Percentiles rank a stretch among this genome's conserved stretches.
These are phyloP conservation scores for Brotula barbata DNA, from an alignment of 2,797 vertebrate genomes.

Conservation along the genomic window DNA sequence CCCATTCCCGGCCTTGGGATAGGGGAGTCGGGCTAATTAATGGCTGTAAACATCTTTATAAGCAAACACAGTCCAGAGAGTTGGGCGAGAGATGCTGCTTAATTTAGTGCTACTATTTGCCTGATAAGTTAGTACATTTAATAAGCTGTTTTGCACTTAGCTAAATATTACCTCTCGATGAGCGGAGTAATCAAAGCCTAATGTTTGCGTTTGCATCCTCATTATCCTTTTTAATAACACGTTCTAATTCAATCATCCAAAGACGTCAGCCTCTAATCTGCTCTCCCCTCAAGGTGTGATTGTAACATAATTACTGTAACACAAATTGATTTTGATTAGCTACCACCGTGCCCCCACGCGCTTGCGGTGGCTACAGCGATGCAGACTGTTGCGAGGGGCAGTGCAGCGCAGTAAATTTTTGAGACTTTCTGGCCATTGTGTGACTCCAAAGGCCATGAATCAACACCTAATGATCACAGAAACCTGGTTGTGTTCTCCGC, in stretches of 20 bases:
- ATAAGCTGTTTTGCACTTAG: conserved; percentile 69
- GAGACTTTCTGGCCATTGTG: background rate
- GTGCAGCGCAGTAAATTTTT: background rate
- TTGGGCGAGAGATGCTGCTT: conserved; percentile 48
- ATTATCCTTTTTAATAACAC: conserved; percentile 79
- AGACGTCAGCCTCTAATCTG: conserved; percentile 67
- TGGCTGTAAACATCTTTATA: conserved; percentile 49
- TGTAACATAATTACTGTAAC: conserved; percentile 57
- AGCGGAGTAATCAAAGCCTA: conserved; percentile 71
- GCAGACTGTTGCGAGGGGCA: background rate
- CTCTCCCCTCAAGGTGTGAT: conserved; percentile 65
- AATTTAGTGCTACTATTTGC: conserved; percentile 65
- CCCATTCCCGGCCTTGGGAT: conserved; percentile 20
- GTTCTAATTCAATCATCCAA: conserved; percentile 75
- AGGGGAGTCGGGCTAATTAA: conserved; percentile 59
- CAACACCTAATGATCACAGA: background rate
- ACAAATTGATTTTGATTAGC: conserved; percentile 71
- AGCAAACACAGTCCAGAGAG: conserved; percentile 54
- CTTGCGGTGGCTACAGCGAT: too few relatives aligned
- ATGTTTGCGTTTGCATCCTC: conserved; percentile 73
- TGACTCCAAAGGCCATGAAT: background rate
- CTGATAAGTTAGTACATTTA: conserved; percentile 69
- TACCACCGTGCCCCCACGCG: conserved; percentile 42
- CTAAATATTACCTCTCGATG: conserved; percentile 71
- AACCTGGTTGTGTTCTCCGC: background rate